Percentiles rank a stretch among this genome's conserved stretches.
phyloP scores from a whole-genome alignment of 64 coral and sea anemone species.

The Hydrozoanthus tunicans region DNA sequence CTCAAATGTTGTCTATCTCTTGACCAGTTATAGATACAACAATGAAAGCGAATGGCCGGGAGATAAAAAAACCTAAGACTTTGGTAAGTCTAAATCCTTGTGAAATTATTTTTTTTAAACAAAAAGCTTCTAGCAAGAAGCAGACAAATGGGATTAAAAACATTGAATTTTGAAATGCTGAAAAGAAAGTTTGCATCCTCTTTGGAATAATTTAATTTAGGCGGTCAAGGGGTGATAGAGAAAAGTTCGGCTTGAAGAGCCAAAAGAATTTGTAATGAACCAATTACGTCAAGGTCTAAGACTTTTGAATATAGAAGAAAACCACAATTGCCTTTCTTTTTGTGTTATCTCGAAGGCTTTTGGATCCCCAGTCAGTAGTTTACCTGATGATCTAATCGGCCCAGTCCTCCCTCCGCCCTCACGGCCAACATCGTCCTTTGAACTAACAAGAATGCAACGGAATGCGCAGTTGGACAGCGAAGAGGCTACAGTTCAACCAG shows the following conservation, averaged over 20 bases:
- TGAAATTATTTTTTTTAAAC: neutral
- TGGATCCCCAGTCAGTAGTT: neutral
- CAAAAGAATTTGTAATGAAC: too few relatives aligned
- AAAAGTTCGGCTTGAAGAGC: too few relatives aligned
- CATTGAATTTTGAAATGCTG: too few relatives aligned
- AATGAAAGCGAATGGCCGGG: slow-evolving; percentile 1
- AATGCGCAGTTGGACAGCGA: neutral
- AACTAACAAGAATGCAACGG: slow-evolving; percentile 43
- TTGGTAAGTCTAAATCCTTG: neutral
- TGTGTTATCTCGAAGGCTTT: neutral
- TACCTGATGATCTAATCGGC: neutral
- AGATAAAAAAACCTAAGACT: slow-evolving; percentile 23
- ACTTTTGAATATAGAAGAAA: too few relatives aligned
- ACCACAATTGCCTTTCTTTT: neutral
- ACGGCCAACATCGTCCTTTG: slow-evolving; percentile 4
- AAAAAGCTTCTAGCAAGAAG: too few relatives aligned
- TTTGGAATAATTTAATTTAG: too few relatives aligned
- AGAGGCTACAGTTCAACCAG: neutral
- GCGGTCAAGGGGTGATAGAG: too few relatives aligned
- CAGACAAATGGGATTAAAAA: too few relatives aligned
- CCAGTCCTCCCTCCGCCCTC: slow-evolving; percentile 33
- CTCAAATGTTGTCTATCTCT: neutral
- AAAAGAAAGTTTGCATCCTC: too few relatives aligned
- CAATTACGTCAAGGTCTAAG: too few relatives aligned
- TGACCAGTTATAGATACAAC: slow-evolving; percentile 23